These are phyloP conservation scores for Spicauda simplicius DNA, from an alignment of 2,888 invertebrate species.

Conservation along the genomic window DNA sequence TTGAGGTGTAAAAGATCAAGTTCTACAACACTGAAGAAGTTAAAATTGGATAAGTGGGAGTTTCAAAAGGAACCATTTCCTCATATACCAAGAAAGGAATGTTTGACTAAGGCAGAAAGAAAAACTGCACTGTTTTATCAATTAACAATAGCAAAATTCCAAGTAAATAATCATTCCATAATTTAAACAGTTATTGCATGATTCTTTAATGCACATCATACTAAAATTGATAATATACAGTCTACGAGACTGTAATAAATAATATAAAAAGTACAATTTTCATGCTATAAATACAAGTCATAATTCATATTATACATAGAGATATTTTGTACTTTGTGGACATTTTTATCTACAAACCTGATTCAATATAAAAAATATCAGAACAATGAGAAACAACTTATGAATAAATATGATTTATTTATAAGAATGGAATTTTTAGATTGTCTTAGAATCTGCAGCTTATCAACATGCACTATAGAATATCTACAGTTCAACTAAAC, in stretches of 20 bases:
- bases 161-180: too few species aligned
- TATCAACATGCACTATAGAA: slow-evolving; percentile 27
- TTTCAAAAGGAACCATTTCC: background rate
- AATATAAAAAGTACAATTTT: background rate
- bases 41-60: background rate
- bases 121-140: too few species aligned
- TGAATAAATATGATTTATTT: slow-evolving; percentile 55
- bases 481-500: slow-evolving; percentile 52
- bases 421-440: slow-evolving; percentile 45
- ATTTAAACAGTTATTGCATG: slow-evolving; percentile 18
- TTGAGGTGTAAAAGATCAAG: slow-evolving; percentile 1
- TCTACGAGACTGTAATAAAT: background rate
- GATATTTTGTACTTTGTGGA: background rate
- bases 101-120: too few species aligned
- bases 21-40: background rate
- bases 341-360: slow-evolving; percentile 8
- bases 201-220: background rate
- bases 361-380: slow-evolving; percentile 14
- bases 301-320: background rate
- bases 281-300: background rate
- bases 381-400: slow-evolving; percentile 41
- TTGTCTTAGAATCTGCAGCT: slow-evolving; percentile 4
- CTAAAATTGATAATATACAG: background rate
- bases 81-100: too few species aligned
- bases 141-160: too few species aligned